Evolutionary conservation across 2,113 vertebrate genomes (phyloP).

Genomic region (Proteles cristata): DNA sequence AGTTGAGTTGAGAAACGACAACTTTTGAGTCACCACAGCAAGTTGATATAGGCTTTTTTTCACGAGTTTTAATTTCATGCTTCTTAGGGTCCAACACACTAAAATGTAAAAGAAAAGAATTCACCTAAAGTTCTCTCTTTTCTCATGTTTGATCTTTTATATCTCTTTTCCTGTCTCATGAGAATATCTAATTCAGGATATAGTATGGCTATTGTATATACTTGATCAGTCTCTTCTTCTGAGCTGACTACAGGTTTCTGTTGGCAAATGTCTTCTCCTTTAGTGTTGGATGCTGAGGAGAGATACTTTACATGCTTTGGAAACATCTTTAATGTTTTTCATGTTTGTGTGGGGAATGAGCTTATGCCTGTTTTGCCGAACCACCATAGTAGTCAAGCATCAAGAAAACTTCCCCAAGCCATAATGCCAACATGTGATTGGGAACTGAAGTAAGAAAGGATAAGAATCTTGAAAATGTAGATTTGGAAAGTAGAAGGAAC

Average conservation of each 20-base stretch:
- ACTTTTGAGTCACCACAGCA: slow-evolving; percentile 72
- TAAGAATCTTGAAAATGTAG: neutral
- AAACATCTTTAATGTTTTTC: neutral
- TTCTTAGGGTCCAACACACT: slow-evolving; percentile 31
- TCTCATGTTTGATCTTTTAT: neutral
- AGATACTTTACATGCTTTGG: neutral
- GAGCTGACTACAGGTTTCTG: neutral
- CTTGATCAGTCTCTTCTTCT: neutral
- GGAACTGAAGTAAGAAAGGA: neutral
- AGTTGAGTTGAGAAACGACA: slow-evolving; percentile 74
- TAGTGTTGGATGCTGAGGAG: neutral
- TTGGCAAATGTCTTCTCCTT: neutral
- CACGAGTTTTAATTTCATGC: slow-evolving; percentile 53
- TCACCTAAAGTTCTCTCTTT: neutral
- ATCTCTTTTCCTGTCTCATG: neutral
- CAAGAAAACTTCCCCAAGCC: neutral
- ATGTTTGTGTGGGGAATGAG: neutral
- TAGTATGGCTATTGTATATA: neutral
- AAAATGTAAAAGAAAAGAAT: neutral
- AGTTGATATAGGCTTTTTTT: slow-evolving; percentile 55
- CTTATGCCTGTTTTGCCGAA: neutral
- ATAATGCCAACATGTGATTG: neutral
- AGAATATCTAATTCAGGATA: neutral
- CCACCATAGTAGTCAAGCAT: neutral
- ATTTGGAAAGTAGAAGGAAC: neutral